phyloP scores from a whole-genome alignment of 1,140 invertebrate genomes.

The Centruroides sculpturatus region DNA sequence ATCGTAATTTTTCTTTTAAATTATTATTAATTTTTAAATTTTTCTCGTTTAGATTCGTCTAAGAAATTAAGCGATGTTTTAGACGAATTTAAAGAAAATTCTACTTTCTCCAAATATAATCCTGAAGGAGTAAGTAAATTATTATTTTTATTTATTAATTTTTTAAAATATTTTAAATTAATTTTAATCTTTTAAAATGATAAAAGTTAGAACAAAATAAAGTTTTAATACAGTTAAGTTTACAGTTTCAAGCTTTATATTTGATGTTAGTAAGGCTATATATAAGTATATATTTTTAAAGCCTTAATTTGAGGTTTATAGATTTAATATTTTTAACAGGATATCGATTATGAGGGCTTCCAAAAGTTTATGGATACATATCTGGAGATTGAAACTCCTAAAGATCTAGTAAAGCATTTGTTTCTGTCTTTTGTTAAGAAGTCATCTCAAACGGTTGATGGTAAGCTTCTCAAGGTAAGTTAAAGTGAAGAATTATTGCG shows the following conservation, averaged over 20 bases:
- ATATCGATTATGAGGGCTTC: conserved; percentile 85
- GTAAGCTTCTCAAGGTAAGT: conserved; percentile 46
- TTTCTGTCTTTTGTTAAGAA: conserved; percentile 77
- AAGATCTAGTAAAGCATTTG: conserved; percentile 69
- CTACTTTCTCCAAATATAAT: conserved; percentile 57
- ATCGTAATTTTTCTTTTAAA: too few relatives aligned
- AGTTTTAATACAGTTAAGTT: too few relatives aligned
- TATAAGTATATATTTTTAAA: too few relatives aligned
- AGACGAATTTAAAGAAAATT: conserved; percentile 60
- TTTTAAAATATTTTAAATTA: too few relatives aligned
- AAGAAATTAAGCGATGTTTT: conserved; percentile 81
- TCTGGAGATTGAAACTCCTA: conserved; percentile 67
- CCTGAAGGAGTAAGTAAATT: conserved; percentile 67
- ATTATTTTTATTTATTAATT: neutral
- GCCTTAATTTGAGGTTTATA: too few relatives aligned
- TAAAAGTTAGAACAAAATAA: too few relatives aligned
- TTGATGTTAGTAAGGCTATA: too few relatives aligned
- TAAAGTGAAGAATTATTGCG: too few relatives aligned
- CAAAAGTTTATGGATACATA: conserved; percentile 76
- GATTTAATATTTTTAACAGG: conserved; percentile 37
- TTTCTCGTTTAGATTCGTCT: conserved; percentile 59
- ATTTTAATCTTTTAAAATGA: too few relatives aligned
- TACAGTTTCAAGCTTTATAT: too few relatives aligned
- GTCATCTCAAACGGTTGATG: conserved; percentile 28
- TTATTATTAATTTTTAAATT: neutral